Evolutionary conservation across 2,888 invertebrate species (phyloP), one percentile per base, ranked within the genome.

Genomic region (Luffia ferchaultella): DNA sequence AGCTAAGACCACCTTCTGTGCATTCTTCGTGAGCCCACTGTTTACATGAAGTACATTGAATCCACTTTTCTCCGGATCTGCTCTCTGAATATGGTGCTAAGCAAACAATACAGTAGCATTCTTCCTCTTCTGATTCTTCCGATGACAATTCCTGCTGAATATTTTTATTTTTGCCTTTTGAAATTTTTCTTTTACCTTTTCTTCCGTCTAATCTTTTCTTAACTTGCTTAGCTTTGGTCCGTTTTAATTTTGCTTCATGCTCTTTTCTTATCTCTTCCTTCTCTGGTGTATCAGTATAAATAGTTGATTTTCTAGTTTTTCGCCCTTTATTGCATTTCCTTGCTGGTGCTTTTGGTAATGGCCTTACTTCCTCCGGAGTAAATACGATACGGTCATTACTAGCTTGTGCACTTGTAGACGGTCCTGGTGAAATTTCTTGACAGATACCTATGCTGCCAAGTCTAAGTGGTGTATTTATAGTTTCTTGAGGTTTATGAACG

Each of bases 71-170:
- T 9, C 49, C 45, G 20, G 52, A 49, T 53, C 49, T 54, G 51
- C 57, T 58, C 45, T 56, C 51, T 48, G 52, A 52, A 52, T 52
- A 56, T 47, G 51, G 19, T 47, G 48, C 45, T 46, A 54, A 12
- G 50, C 57, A 57, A 42, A 57, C 50, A 42, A 57, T 20, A 48
- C 57, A 55, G 45, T 45, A 55, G 43, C 48, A 55, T 42, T 56
- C 56, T 41, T 56, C 55, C 48, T 54, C 53, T 50, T 53, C 54
- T 50, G 52, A 52, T 50, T 46, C 46, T 45, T 42, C 18, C 40
- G 46, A 42, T 50, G 48, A 2, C 3, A 16, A 18, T 48, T 50
- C 16, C 16, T 47, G 49, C n/a, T n/a, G n/a, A n/a, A n/a, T n/a
- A n/a, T n/a, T n/a, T n/a, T n/a, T n/a, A n/a, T n/a, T 43, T 50